phyloP scores from a whole-genome alignment of 2,113 vertebrate genomes.

The Stigmatopora nigra region DNA sequence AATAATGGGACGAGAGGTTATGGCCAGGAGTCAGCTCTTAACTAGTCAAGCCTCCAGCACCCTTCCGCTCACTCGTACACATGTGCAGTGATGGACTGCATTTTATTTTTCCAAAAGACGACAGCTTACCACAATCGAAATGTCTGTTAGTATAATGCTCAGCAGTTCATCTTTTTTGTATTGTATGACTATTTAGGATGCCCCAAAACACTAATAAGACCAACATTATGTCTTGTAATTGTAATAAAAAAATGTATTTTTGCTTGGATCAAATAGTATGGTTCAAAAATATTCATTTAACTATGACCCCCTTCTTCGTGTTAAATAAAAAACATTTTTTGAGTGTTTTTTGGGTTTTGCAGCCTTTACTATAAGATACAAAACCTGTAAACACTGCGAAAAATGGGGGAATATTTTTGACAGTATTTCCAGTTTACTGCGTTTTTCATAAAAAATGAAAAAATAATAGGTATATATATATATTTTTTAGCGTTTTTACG shows the following conservation, averaged over 20 bases:
- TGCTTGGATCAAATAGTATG: background rate
- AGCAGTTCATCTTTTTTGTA: background rate
- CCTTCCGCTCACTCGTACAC: constrained; percentile 28
- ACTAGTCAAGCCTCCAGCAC: constrained; percentile 44
- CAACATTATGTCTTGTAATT: background rate
- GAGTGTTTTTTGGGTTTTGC: too few relatives aligned
- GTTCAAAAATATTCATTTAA: background rate
- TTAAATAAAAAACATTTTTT: background rate
- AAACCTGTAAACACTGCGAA: too few relatives aligned
- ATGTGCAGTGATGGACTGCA: constrained; percentile 24
- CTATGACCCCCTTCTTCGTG: background rate
- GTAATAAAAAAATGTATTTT: background rate
- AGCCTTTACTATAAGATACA: background rate
- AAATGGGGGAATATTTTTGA: too few relatives aligned
- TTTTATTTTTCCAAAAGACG: background rate
- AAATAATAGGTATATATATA: too few relatives aligned
- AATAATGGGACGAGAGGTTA: constrained; percentile 32
- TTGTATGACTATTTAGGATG: background rate
- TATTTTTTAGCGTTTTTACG: too few relatives aligned
- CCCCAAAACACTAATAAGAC: background rate
- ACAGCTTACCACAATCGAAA: background rate
- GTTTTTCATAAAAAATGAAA: too few relatives aligned
- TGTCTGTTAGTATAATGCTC: background rate
- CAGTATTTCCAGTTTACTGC: too few relatives aligned
- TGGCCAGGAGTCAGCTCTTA: constrained; percentile 25